Percentiles rank a stretch among this genome's conserved stretches.
These are phyloP conservation scores for Lophochroa leadbeateri DNA, from an alignment of 2,113 vertebrate genomes.

Conservation along the genomic window DNA sequence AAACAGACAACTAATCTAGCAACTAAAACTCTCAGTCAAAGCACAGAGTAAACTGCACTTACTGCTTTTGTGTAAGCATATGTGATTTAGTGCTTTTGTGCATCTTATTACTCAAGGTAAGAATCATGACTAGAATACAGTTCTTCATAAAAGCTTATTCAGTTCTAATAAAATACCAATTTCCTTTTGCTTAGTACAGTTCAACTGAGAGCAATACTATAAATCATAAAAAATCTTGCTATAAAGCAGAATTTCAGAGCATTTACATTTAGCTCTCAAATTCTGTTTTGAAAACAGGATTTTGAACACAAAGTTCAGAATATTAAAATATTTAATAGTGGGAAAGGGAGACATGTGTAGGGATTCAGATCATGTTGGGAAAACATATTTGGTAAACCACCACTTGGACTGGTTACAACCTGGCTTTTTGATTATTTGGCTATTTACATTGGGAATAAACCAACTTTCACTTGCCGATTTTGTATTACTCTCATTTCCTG, in stretches of 20 bases:
- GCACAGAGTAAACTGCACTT: background rate
- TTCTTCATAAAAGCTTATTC: conserved; percentile 36
- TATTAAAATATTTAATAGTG: conserved; percentile 46
- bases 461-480: conserved; percentile 12
- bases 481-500: conserved; percentile 38
- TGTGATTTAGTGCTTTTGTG: background rate
- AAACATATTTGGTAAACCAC: conserved; percentile 30
- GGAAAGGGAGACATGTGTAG: conserved; percentile 16
- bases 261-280: background rate
- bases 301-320: conserved; percentile 39
- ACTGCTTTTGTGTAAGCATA: background rate
- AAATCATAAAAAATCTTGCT: conserved; percentile 28
- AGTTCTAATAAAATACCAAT: conserved; percentile 42
- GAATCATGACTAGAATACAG: background rate
- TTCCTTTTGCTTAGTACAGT: conserved; percentile 35
- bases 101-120: background rate
- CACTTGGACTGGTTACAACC: background rate
- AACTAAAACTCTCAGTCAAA: background rate
- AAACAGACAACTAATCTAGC: background rate
- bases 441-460: conserved; percentile 44
- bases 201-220: conserved; percentile 31
- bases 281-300: conserved; percentile 44
- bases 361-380: background rate
- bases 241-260: conserved; percentile 44
- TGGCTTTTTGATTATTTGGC: conserved; percentile 53